phyloP scores from a whole-genome alignment of 1,140 invertebrate species.

The Ctenoplectra terminalis region DNA sequence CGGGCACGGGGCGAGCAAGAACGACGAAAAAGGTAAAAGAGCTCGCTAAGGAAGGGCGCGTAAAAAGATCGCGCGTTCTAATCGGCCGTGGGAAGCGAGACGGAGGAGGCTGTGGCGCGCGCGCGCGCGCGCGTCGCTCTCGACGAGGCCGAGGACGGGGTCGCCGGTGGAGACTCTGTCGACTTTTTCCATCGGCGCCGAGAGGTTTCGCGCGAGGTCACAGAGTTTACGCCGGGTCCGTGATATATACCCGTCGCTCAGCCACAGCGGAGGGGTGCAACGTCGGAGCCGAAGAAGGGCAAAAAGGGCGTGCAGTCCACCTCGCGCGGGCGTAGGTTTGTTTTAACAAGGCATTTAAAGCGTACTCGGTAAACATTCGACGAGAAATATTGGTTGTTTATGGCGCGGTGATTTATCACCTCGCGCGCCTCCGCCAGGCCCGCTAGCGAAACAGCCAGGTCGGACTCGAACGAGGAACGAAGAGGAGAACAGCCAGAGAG shows the following conservation, averaged over 20 bases:
- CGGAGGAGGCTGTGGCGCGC: neutral
- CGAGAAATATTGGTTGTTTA: conserved; percentile 83
- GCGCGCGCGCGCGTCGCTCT: neutral
- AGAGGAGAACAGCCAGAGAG: neutral
- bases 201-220: conserved; percentile 67
- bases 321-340: conserved; percentile 80
- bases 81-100: conserved; percentile 41
- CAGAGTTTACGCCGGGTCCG: conserved; percentile 65
- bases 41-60: neutral
- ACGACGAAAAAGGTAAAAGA: neutral
- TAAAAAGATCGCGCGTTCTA: conserved; percentile 22
- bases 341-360: conserved; percentile 84
- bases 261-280: neutral
- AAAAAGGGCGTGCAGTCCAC: conserved; percentile 61
- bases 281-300: conserved; percentile 44
- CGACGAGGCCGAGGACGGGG: neutral
- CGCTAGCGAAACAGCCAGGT: conserved; percentile 40
- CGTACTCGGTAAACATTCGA: conserved; percentile 83
- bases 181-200: conserved; percentile 55
- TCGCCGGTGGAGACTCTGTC: conserved; percentile 9
- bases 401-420: conserved; percentile 82
- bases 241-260: conserved; percentile 66
- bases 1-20: neutral
- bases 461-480: neutral
- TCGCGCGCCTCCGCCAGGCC: conserved; percentile 64